These are phyloP conservation scores for Araneus ventricosus DNA, from an alignment of 1,140 invertebrate species.

Conservation along the genomic window DNA sequence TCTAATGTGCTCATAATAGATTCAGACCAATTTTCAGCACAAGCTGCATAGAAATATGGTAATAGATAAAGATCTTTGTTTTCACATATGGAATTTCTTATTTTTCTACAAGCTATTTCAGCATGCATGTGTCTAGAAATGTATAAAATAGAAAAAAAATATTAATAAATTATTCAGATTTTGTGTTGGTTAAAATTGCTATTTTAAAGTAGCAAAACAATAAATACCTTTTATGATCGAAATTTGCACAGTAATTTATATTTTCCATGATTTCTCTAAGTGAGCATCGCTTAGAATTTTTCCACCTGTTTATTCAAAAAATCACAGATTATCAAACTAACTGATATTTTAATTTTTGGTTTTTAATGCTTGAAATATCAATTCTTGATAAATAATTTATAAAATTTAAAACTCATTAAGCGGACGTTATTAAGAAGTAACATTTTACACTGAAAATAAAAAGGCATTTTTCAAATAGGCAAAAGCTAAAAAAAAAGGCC, in stretches of 20 bases:
- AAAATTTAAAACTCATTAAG: too few species aligned
- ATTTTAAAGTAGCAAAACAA: background rate
- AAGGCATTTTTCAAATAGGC: too few species aligned
- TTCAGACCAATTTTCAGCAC: slow-evolving; percentile 72
- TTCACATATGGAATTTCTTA: slow-evolving; percentile 20
- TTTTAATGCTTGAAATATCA: too few species aligned
- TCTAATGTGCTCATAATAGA: slow-evolving; percentile 79
- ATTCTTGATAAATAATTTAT: too few species aligned
- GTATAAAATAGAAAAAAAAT: background rate
- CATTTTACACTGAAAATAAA: too few species aligned
- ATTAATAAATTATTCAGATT: background rate
- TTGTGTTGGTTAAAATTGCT: background rate
- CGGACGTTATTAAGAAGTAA: too few species aligned
- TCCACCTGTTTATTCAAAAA: slow-evolving; percentile 40
- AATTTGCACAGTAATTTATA: slow-evolving; percentile 19
- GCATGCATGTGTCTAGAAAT: slow-evolving; percentile 40
- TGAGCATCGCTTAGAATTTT: background rate
- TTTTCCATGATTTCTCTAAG: background rate
- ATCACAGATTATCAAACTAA: too few species aligned
- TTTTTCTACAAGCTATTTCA: slow-evolving; percentile 1
- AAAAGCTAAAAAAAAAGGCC: too few species aligned
- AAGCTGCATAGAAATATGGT: slow-evolving; percentile 65
- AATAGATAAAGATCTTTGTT: slow-evolving; percentile 67
- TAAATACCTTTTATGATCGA: slow-evolving; percentile 21
- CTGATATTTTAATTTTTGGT: too few species aligned